Evolutionary conservation across 1,140 invertebrate species (phyloP).

Genomic region (Mercenaria mercenaria): DNA sequence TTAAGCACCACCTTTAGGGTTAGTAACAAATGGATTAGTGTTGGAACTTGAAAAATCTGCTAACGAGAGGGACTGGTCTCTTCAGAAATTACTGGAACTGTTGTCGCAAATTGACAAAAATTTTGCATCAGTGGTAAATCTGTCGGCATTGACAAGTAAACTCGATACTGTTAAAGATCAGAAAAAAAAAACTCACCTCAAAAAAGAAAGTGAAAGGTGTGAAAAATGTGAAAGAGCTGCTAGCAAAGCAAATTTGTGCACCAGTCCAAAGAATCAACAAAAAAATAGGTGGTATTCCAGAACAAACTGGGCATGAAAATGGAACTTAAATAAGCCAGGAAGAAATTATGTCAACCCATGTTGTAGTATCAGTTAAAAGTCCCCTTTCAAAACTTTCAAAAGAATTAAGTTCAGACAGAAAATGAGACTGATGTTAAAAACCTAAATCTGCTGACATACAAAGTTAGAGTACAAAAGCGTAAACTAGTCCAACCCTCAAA

Average conservation of each 20-base stretch:
- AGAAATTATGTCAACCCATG: neutral
- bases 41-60: neutral
- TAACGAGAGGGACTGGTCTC: neutral
- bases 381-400: neutral
- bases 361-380: neutral
- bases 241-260: neutral
- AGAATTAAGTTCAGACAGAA: neutral
- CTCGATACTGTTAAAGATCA: neutral
- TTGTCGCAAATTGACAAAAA: neutral
- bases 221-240: neutral
- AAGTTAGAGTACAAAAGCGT: neutral
- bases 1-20: neutral
- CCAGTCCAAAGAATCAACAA: neutral
- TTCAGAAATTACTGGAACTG: neutral
- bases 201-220: slow-evolving; percentile 22
- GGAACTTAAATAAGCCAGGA: neutral
- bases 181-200: neutral
- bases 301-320: neutral
- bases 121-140: neutral
- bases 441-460: neutral
- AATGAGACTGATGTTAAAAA: neutral
- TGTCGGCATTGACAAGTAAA: neutral
- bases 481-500: neutral
- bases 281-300: neutral
- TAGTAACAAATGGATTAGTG: neutral